Evolutionary conservation across 1,140 invertebrate species (phyloP).

Genomic region (Phymastichus coffea): DNA sequence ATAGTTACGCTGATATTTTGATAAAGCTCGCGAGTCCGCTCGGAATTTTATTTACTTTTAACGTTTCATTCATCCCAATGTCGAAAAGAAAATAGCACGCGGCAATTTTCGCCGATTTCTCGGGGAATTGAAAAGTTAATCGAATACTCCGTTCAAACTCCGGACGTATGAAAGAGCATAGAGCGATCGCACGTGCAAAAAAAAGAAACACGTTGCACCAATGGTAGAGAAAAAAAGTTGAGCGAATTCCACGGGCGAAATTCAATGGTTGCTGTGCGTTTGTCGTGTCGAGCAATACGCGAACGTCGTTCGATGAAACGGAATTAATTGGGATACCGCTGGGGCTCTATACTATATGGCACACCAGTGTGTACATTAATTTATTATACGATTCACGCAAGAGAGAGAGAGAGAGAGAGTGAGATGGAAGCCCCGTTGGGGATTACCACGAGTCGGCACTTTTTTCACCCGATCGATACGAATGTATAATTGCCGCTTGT

Average conservation of each 20-base stretch:
- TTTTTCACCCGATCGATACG: slow-evolving; percentile 37
- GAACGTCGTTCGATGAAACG: slow-evolving; percentile 39
- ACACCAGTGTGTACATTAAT: slow-evolving; percentile 35
- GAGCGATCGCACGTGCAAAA: not conserved
- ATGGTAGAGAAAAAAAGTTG: too few relatives aligned
- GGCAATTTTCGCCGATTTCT: not conserved
- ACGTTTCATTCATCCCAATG: too few relatives aligned
- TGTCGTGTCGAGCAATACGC: too few relatives aligned
- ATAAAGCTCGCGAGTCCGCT: too few relatives aligned
- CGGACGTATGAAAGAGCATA: slow-evolving; percentile 10
- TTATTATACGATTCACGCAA: slow-evolving; percentile 40
- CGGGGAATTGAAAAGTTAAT: slow-evolving; percentile 7
- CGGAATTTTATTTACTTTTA: too few relatives aligned
- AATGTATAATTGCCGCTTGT: too few relatives aligned
- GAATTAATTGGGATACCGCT: slow-evolving; percentile 46
- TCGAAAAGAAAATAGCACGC: not conserved
- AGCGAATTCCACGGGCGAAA: slow-evolving; percentile 8
- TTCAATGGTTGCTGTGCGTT: slow-evolving; percentile 35
- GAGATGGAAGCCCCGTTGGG: too few relatives aligned
- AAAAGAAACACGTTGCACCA: too few relatives aligned
- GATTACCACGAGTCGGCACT: too few relatives aligned
- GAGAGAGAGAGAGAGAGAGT: not conserved
- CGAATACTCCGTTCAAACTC: slow-evolving; percentile 7
- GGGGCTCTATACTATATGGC: too few relatives aligned
- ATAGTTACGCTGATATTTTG: too few relatives aligned